Evolutionary conservation across 1,140 invertebrate genomes (phyloP), one percentile per base, ranked within the genome.

Genomic region (Saxidomus purpurata): DNA sequence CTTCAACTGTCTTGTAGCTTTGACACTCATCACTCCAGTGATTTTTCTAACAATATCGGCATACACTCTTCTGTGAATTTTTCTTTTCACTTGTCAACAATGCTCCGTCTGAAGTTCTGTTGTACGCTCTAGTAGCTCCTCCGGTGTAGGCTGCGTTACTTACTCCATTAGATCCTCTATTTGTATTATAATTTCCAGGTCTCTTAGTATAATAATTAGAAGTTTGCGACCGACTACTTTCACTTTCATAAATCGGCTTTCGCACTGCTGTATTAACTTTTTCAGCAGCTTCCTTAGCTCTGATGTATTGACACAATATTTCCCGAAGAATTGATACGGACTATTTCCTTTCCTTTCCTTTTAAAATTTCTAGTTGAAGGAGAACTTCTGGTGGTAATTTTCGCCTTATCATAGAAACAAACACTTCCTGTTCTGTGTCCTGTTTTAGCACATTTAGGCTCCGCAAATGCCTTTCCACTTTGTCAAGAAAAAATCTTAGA

Each of bases 21-120:
- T 38, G 25, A 49, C 89, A 90, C 34, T 82, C 52, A 40, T 90
- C 89, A 38, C 49, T 87, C 89, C 84, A 87, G 59, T 90, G 89
- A n/a, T 40, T 11, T 6, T 34, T 38, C 47, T 22, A 63, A 90
- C 83, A 90, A 38, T 71, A 86, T 40, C 25, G 86, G 55, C 89
- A 90, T 52, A 40, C 25, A 61, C 25, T 8, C 22, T 59, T 38
- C 8, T 28, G 1, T 55, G 17, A 15, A 2, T 9, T 52, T 25
- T 19, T 61, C 11, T 59, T 22, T 3, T 76, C 36, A 76, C 43
- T 43, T 76, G 74, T 28, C 13, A 74, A 22, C 9, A 74, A 74
- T 2, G 69, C 25, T 38, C 25, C 69, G 40, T 31, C 36, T 22
- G 69, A 15, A 38, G 19, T n/a, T 22, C 31, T 17, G 17, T 17